Evolutionary conservation across 2,113 vertebrate genomes (phyloP).

Genomic region (Talpa occidentalis): DNA sequence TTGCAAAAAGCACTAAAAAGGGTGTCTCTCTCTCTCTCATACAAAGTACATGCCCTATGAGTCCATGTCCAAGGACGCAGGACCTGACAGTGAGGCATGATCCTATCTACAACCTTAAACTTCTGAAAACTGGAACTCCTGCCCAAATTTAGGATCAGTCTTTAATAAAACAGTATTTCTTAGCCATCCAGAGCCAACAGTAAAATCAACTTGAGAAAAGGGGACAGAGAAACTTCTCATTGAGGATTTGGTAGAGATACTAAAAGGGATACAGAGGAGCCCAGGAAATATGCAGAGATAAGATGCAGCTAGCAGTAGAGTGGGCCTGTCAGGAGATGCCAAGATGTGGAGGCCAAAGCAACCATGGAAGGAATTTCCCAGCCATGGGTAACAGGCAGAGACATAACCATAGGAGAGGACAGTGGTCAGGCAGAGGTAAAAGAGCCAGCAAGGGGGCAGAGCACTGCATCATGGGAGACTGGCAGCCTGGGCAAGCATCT

Average conservation of each 20-base stretch:
- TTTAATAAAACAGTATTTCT: background rate
- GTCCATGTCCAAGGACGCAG: background rate
- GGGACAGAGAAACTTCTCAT: background rate
- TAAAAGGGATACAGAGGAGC: background rate
- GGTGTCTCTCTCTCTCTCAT: background rate
- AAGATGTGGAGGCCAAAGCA: background rate
- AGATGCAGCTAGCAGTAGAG: background rate
- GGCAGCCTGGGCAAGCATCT: background rate
- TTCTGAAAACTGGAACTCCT: constrained; percentile 18
- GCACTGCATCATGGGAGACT: background rate
- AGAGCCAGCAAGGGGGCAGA: background rate
- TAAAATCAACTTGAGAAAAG: constrained; percentile 8
- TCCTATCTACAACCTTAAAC: background rate
- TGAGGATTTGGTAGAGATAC: background rate
- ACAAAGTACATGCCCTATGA: background rate
- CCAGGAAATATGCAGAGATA: background rate
- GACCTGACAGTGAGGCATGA: background rate
- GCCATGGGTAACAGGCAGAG: background rate
- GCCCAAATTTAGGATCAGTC: background rate
- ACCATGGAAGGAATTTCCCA: background rate
- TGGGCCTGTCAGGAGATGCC: background rate
- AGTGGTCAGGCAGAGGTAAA: background rate
- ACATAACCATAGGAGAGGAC: background rate
- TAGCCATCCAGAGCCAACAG: background rate
- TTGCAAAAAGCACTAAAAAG: constrained; percentile 8